These are phyloP conservation scores for Esox masquinongy DNA, from an alignment of 2,797 vertebrate species.

Conservation along the genomic window DNA sequence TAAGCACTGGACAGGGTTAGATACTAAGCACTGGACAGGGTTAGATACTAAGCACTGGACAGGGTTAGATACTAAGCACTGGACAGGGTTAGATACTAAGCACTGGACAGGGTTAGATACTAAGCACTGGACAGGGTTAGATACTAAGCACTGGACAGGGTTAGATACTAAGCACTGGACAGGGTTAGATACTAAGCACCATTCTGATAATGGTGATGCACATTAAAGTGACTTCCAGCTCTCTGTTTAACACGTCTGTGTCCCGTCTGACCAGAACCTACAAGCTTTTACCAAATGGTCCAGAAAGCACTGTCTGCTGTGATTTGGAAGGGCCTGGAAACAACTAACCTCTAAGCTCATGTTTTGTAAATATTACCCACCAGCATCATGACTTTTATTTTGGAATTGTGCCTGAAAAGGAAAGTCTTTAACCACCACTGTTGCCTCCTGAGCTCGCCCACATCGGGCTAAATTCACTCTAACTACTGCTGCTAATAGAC, in stretches of 20 bases:
- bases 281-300: not conserved
- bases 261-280: slow-evolving; percentile 62
- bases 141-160: too few relatives aligned
- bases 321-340: not conserved
- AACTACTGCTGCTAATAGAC: not conserved
- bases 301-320: not conserved
- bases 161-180: too few relatives aligned
- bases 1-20: too few relatives aligned
- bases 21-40: too few relatives aligned
- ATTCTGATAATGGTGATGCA: too few relatives aligned
- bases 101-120: too few relatives aligned
- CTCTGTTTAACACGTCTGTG: slow-evolving; percentile 37
- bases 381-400: not conserved
- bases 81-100: too few relatives aligned
- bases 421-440: not conserved
- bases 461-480: slow-evolving; percentile 1
- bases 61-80: too few relatives aligned
- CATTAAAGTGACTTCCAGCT: too few relatives aligned
- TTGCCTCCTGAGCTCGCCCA: not conserved
- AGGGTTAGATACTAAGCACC: too few relatives aligned
- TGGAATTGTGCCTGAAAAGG: not conserved
- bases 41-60: too few relatives aligned
- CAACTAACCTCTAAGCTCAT: not conserved
- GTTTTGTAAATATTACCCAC: not conserved
- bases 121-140: too few relatives aligned